A percentile compares a stretch with the other conserved stretches of the same genome.
Evolutionary conservation across 2,113 vertebrate genomes (phyloP).

Genomic region (Semicossyphus pulcher): DNA sequence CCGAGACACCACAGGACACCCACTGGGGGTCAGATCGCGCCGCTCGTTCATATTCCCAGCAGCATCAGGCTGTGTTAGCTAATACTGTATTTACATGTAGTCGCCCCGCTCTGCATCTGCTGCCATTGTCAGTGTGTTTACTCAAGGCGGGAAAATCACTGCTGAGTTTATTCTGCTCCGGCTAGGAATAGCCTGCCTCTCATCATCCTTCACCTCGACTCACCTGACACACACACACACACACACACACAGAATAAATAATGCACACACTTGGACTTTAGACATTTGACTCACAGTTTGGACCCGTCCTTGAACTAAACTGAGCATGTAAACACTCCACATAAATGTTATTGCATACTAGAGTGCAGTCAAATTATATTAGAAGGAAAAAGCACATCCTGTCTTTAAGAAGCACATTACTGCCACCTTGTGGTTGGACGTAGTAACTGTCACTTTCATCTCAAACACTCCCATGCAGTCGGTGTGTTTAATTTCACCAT

Average conservation of each 20-base stretch:
- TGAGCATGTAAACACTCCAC: constrained; percentile 22
- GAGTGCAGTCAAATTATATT: neutral
- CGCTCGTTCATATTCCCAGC: constrained; percentile 17
- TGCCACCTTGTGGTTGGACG: constrained; percentile 72
- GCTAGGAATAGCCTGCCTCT: constrained; percentile 53
- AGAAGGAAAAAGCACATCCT: neutral
- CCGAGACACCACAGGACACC: neutral
- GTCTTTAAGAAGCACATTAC: constrained; percentile 16
- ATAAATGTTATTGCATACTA: constrained; percentile 32
- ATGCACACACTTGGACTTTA: neutral
- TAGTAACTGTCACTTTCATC: constrained; percentile 17
- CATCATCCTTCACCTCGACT: constrained; percentile 10
- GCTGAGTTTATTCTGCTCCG: constrained; percentile 39
- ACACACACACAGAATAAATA: neutral
- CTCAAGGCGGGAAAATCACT: constrained; percentile 48
- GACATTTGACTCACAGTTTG: constrained; percentile 5
- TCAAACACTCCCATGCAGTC: neutral
- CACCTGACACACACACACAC: constrained; percentile 1
- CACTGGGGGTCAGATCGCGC: constrained; percentile 14
- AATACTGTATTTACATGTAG: constrained; percentile 21
- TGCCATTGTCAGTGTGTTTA: constrained; percentile 45
- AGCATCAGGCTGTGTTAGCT: constrained; percentile 3
- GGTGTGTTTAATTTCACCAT: constrained; percentile 1
- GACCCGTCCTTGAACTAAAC: constrained; percentile 11
- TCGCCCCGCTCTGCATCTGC: constrained; percentile 44